A percentile compares a stretch with the other conserved stretches of the same genome.
Evolutionary conservation across 1,140 invertebrate species (phyloP).

Genomic region (Drosophila sechellia): DNA sequence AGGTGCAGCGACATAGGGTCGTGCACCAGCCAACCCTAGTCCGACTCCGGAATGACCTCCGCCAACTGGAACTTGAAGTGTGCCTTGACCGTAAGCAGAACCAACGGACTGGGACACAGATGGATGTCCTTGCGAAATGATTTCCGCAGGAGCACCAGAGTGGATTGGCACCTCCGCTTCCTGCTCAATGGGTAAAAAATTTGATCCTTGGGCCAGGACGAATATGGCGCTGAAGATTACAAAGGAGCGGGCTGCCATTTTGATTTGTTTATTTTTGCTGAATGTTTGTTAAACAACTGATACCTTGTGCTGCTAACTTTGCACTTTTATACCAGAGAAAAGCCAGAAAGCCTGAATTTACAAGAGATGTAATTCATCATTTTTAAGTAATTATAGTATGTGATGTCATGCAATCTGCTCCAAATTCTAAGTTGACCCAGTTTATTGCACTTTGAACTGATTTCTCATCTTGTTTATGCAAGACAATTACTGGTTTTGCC

Average conservation of each 20-base stretch:
- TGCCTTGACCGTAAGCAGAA: background rate
- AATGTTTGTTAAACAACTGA: slow-evolving; percentile 36
- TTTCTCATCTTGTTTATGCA: background rate
- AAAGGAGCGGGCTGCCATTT: slow-evolving; percentile 16
- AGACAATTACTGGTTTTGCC: too few species aligned
- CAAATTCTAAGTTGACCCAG: slow-evolving; percentile 9
- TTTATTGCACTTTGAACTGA: background rate
- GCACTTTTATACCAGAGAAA: slow-evolving; percentile 36
- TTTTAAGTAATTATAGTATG: background rate
- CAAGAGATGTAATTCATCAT: background rate
- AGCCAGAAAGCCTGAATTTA: background rate
- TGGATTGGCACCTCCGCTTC: slow-evolving; percentile 7
- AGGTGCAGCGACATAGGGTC: background rate
- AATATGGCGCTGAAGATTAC: slow-evolving; percentile 18
- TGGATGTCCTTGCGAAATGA: background rate
- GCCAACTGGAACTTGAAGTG: background rate
- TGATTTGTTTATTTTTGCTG: slow-evolving; percentile 11
- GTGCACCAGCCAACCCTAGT: background rate
- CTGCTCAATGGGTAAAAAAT: background rate
- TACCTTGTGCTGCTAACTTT: background rate
- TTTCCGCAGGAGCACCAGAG: slow-evolving; percentile 2
- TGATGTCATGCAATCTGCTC: background rate
- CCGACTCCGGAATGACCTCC: slow-evolving; percentile 3
- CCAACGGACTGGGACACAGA: background rate
- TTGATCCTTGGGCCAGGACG: slow-evolving; percentile 11